Conservation (phyloP, 2,797 vertebrate species). For the Gobionotothen gibberifrons region DNA sequence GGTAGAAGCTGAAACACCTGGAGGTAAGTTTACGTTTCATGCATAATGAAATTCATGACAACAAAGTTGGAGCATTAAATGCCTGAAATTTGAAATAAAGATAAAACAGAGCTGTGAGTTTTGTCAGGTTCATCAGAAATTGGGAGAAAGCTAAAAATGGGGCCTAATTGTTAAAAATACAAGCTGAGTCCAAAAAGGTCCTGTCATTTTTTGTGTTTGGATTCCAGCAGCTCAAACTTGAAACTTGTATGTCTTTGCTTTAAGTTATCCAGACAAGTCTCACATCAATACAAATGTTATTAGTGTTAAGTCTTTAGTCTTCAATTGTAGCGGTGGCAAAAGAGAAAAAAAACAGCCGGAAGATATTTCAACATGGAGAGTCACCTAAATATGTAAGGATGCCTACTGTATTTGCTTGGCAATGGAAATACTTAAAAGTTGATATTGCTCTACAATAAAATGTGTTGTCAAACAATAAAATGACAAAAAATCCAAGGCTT, state of each 20-base stretch:
- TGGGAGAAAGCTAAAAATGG: not conserved
- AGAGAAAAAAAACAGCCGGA: not conserved
- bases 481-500: not conserved
- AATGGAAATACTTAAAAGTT: not conserved
- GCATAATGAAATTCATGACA: not conserved
- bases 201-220: not conserved
- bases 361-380: not conserved
- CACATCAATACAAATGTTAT: not conserved
- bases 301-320: not conserved
- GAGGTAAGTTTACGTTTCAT: not conserved
- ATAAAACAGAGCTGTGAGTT: not conserved
- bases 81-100: not conserved
- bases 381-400: not conserved
- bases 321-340: not conserved
- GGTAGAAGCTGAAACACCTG: constrained; percentile 8
- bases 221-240: not conserved
- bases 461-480: not conserved
- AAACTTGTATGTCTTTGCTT: not conserved
- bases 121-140: not conserved
- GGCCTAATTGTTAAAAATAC: not conserved
- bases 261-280: not conserved
- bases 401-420: not conserved
- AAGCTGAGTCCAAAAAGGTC: not conserved
- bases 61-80: not conserved
- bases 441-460: not conserved